Evolutionary conservation across 64 coral and sea anemone genomes (phyloP), one percentile per base, ranked within the genome.

Genomic region (Platygyra sinensis): DNA sequence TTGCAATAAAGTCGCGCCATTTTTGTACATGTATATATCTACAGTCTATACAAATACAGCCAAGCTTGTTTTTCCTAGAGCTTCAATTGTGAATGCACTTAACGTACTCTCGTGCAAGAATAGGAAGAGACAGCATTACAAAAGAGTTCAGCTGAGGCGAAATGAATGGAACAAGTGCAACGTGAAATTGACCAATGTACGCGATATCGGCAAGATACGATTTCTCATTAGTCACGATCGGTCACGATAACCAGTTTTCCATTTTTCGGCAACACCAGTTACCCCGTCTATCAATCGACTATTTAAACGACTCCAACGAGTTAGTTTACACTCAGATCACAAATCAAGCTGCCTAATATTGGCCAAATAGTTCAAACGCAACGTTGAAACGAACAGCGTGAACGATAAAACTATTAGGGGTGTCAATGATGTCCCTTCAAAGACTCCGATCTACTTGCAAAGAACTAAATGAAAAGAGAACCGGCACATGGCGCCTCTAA

Each of bases 261-360:
- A 69, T 24, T 69, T 69, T 69, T 25, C 25, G 9, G 65, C 65
- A 25, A 10, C 10, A 11, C 65, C 22, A 27, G 65, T 27, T 69
- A 27, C n/a, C 8, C 65, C 22, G 24, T 69, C 22, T 28, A 69
- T 27, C 22, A 69, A 69, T 69, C 24, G n/a, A 10, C 22, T 25
- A 69, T 69, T 69, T 28, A 27, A 1, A 69, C 4, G 65, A 69
- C 25, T 27, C 65, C 65, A 69, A 69, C 10, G 65, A 2, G 24
- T 27, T 25, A 69, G 25, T 27, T 81, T 63, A 63, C 59, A 57
- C 24, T 0, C 0, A 33, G 22, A 62, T 25, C 77, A 17, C 52
- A 80, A 81, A 63, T 62, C 79, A 36, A 20, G 13, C 57, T 62
- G 79, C 57, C n/a, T 33, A 62, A 81, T 81, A 81, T 81, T 81